These are phyloP conservation scores for Heliconius erato DNA, from an alignment of 2,888 invertebrate species.

Conservation along the genomic window DNA sequence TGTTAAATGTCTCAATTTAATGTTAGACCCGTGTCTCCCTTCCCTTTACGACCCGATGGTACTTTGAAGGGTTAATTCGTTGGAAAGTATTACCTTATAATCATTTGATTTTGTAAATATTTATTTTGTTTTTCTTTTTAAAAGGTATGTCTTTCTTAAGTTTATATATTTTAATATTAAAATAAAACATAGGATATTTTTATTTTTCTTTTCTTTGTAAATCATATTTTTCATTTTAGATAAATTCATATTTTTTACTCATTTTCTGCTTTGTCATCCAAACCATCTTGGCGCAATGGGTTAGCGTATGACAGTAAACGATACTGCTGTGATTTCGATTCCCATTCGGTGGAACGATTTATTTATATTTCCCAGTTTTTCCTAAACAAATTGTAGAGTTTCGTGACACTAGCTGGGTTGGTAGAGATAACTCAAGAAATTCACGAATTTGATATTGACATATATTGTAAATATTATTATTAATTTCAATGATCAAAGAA, in stretches of 20 bases:
- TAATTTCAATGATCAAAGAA: no score
- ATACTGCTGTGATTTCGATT: no score
- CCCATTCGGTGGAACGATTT: no score
- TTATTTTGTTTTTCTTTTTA: neutral
- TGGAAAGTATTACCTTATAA: constrained; percentile 62
- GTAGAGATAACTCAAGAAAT: no score
- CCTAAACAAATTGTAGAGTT: no score
- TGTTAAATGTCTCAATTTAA: constrained; percentile 79
- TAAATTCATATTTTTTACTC: neutral
- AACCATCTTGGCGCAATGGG: no score
- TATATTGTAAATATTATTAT: no score
- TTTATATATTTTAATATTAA: neutral
- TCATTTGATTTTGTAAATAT: constrained; percentile 23
- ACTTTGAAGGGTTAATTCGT: constrained; percentile 80
- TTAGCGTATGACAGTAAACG: no score
- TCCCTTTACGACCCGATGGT: constrained; percentile 68
- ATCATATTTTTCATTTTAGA: neutral
- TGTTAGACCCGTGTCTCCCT: constrained; percentile 70
- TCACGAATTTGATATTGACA: no score
- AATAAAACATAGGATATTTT: neutral
- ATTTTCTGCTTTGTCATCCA: neutral
- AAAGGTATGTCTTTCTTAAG: neutral
- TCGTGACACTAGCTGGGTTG: no score
- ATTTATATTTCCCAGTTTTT: no score
- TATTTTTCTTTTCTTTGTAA: neutral